Conservation (phyloP, 2,888 invertebrate genomes). For the Coremacera marginata region DNA sequence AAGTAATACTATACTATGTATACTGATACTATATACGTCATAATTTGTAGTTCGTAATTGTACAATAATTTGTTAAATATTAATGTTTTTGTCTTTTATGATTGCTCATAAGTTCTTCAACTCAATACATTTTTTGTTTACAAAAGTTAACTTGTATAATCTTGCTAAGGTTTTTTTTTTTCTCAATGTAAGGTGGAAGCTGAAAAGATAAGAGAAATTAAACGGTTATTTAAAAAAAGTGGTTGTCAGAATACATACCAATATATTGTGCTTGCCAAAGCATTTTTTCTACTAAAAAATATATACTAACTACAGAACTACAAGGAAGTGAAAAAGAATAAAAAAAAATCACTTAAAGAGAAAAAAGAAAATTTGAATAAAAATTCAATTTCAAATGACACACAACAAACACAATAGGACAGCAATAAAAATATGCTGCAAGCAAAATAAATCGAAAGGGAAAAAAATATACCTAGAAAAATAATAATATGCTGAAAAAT, state of each 20-base stretch:
- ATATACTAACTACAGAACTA: neutral
- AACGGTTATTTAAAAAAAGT: neutral
- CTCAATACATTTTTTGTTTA: too few species aligned
- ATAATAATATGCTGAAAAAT: too few species aligned
- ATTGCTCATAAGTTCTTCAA: too few species aligned
- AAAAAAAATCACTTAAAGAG: neutral
- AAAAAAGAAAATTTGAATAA: constrained; percentile 33
- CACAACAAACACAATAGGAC: constrained; percentile 13
- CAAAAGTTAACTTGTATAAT: too few species aligned
- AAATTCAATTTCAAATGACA: constrained; percentile 31
- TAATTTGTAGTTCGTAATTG: too few species aligned
- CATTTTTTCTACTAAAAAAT: neutral
- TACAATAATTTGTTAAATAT: too few species aligned
- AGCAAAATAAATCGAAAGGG: neutral
- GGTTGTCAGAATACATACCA: neutral
- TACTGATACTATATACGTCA: too few species aligned
- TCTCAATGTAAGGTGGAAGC: too few species aligned
- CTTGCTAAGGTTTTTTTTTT: too few species aligned
- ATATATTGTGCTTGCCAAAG: neutral
- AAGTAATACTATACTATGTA: too few species aligned
- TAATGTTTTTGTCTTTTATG: too few species aligned
- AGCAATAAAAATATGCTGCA: constrained; percentile 10
- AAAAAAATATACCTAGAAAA: too few species aligned
- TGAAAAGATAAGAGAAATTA: neutral
- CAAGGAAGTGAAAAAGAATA: neutral